Conservation (phyloP, 2,888 invertebrate species). For the Lottia scabra region DNA sequence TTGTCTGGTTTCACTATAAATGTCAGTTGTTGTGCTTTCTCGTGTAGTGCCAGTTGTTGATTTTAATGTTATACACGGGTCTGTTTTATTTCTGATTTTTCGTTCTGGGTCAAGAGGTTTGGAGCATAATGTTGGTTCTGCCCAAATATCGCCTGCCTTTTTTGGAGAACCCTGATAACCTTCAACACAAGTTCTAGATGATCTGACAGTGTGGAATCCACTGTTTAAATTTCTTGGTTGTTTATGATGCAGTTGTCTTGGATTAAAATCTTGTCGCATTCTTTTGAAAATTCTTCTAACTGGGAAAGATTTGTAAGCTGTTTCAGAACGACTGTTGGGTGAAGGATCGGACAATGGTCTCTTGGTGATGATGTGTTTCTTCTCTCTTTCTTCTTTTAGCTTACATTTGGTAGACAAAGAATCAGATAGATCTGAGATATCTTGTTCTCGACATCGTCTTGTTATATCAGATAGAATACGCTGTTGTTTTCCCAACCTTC, state of each 20-base stretch:
- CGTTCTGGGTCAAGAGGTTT: no score
- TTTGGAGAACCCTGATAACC: background rate
- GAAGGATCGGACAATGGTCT: background rate
- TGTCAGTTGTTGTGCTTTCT: background rate
- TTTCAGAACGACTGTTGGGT: constrained; percentile 24
- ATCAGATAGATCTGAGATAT: constrained; percentile 50
- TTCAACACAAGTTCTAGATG: no score
- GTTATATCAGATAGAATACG: constrained; percentile 57
- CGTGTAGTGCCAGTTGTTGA: constrained; percentile 10
- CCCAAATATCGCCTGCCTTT: constrained; percentile 13
- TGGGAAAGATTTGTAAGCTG: constrained; percentile 46
- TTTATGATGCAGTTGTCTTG: background rate
- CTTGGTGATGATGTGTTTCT: background rate
- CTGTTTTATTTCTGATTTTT: no score
- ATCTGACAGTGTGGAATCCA: no score
- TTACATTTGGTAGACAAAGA: constrained; percentile 44
- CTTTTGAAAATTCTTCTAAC: constrained; percentile 48
- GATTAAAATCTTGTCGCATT: background rate
- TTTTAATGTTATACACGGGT: no score
- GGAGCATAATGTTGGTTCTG: constrained; percentile 8
- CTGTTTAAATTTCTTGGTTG: no score
- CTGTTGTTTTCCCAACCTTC: constrained; percentile 58
- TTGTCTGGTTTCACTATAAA: no score
- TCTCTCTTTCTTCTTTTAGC: constrained; percentile 18
- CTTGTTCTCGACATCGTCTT: constrained; percentile 57